Conservation (phyloP, 1,140 invertebrate species). For the Leptoteleia sp. region DNA sequence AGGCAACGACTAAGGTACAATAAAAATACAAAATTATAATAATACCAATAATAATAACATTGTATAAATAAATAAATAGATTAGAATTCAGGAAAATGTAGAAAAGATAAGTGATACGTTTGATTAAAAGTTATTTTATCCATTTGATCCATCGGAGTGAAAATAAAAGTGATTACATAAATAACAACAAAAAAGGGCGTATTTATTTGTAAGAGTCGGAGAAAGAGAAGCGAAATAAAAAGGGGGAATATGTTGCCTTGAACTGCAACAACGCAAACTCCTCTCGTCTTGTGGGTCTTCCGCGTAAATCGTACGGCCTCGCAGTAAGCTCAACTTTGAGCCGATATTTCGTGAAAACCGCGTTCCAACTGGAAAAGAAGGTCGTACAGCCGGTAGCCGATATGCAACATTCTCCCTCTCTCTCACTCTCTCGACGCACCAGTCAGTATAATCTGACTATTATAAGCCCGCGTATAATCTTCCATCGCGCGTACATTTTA, state of each 20-base stretch:
- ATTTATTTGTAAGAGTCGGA: no score
- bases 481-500: slow-evolving; percentile 48
- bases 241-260: slow-evolving; percentile 7
- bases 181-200: no score
- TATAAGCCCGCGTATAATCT: slow-evolving; percentile 43
- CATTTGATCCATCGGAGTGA: no score
- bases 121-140: no score
- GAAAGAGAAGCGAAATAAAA: slow-evolving; percentile 9
- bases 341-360: slow-evolving; percentile 68
- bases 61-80: no score
- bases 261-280: slow-evolving; percentile 23
- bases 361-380: slow-evolving; percentile 24
- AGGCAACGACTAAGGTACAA: no score
- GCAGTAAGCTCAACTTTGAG: slow-evolving; percentile 61
- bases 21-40: no score
- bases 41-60: no score
- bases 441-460: slow-evolving; percentile 53
- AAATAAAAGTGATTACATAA: no score
- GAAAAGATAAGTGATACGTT: no score
- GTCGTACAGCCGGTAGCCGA: slow-evolving; percentile 20
- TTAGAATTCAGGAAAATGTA: no score
- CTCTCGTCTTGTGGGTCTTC: slow-evolving; percentile 73
- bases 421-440: slow-evolving; percentile 10
- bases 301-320: slow-evolving; percentile 74
- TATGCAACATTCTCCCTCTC: slow-evolving; percentile 7